Base-by-base conservation (phyloP, 2,113 vertebrate genomes). In the Suricata suricatta region DNA sequence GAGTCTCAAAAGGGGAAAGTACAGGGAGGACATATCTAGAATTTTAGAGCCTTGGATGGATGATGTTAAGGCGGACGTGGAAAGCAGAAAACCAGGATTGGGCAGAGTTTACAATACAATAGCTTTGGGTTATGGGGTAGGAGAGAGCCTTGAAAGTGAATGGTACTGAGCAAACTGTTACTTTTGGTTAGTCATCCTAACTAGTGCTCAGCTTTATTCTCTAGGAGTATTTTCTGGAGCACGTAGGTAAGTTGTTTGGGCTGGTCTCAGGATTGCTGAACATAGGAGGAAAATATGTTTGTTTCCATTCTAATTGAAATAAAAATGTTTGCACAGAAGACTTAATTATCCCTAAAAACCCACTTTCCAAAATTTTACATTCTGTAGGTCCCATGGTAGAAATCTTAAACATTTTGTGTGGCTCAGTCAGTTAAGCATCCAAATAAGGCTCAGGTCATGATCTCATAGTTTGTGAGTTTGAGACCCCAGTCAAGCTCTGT, bases 231-330 rank as follows among this genome's bases (percentile, higher is more conserved):
- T 88, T 68, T 44, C 79, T 85, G 23, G 84, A 50, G 60, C 27
- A 87, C 60, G 33, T 60, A 74, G 33, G 29, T 16, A 66, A 76
- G n/a, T 54, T 81, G 38, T 90, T 52, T 94, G 54, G 33, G 85
- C 57, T 89, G 50, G 68, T 35, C 52, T 38, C 60, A 50, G 41
- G 79, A 96, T n/a, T 31, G 10, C 12, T 90, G 69, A 82, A 92
- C 47, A 92, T 17, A 93, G 29, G 33, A 90, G 27, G 50, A 83
- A 88, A 96, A 31, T 33, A 79, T 60, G 4, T n/a, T 94, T 63
- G 50, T 88, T 92, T 93, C 35, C 38, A 74, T 41, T 93, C 25
- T 44, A 85, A 81, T 1, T 81, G 19, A 96, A 95, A 69, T 69
- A 57, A 92, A 93, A 80, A 69, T 79, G 66, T 66, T 91, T 88